Evolutionary conservation across 2,888 invertebrate genomes (phyloP), one percentile per base, ranked within the genome.

Genomic region (Trachelus stipa): DNA sequence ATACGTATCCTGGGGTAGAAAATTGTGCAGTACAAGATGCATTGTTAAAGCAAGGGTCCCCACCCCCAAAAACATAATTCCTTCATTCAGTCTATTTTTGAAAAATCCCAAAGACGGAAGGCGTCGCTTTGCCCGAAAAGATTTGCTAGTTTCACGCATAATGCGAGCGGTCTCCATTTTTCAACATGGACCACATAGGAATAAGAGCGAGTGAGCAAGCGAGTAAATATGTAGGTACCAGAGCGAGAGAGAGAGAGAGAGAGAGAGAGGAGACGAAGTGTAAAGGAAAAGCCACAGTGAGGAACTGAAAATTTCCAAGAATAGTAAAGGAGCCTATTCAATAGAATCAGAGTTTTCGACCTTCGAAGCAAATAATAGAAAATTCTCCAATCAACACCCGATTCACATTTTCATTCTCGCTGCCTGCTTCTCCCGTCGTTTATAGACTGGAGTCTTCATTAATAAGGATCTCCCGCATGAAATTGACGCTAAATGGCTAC

Each of bases 281-380:
- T 76, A 74, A 75, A 11, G 75, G 35, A 74, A 77, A 77, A 75
- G 75, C 73, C 56, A 33, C 76, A 77, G 71, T 73, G 77, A n/a
- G 68, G 73, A 69, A 69, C 12, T 34, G 35, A 73, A 34, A 23
- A 75, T 80, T 74, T 69, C 31, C n/a, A 56, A 73, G 75, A 79
- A 79, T 77, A 74, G 87, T 77, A 74, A 86, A 90, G 90, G 74
- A 83, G 84, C 83, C 87, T 88, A 89, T 90, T 90, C 89, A 90
- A 6, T 88, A 87, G 86, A 80, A 84, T 78, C 82, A 74, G 79
- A 83, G 76, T 78, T 83, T 76, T 77, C 80, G 79, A 79, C 40
- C 78, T 78, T 78, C 82, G 86, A 85, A 88, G 85, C 86, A 87
- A 87, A 87, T 84, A 86, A 81, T 81, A 82, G 86, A 84, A 86